phyloP scores from a whole-genome alignment of 2,797 vertebrate genomes.

The Carcharodon carcharias region DNA sequence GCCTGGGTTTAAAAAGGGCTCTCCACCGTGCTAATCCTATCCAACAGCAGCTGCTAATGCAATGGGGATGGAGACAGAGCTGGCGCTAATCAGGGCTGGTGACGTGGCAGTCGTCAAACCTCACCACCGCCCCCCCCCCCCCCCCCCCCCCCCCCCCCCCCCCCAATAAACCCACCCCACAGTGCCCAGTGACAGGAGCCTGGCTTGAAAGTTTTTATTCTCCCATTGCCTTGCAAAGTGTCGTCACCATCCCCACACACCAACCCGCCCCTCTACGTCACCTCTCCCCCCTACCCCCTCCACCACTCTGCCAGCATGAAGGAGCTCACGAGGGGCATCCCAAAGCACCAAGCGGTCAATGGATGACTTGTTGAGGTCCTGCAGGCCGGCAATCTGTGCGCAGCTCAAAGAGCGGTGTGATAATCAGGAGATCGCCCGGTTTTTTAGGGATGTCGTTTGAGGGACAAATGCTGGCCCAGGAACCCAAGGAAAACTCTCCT shows the following conservation, averaged over 20 bases:
- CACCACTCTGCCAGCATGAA: no score
- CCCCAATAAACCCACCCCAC: conserved; percentile 20
- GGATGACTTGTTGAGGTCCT: background rate
- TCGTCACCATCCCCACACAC: no score
- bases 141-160: conserved; percentile 2
- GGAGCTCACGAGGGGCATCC: no score
- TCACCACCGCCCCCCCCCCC: background rate
- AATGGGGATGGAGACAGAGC: background rate
- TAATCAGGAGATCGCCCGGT: no score
- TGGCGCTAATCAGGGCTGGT: background rate
- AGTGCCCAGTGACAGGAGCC: background rate
- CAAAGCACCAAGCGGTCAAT: no score
- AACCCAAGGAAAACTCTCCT: background rate
- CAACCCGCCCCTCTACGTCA: no score
- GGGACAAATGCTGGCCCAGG: no score
- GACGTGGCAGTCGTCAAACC: background rate
- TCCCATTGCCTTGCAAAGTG: background rate
- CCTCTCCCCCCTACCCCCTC: no score
- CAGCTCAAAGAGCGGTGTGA: no score
- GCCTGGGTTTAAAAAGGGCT: background rate
- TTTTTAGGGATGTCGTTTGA: no score
- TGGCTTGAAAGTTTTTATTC: background rate
- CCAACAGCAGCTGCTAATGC: background rate
- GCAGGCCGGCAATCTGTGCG: no score
- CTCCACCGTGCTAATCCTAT: background rate